Evolutionary conservation across 2,797 vertebrate species (phyloP).

Genomic region (Malurus splendens): DNA sequence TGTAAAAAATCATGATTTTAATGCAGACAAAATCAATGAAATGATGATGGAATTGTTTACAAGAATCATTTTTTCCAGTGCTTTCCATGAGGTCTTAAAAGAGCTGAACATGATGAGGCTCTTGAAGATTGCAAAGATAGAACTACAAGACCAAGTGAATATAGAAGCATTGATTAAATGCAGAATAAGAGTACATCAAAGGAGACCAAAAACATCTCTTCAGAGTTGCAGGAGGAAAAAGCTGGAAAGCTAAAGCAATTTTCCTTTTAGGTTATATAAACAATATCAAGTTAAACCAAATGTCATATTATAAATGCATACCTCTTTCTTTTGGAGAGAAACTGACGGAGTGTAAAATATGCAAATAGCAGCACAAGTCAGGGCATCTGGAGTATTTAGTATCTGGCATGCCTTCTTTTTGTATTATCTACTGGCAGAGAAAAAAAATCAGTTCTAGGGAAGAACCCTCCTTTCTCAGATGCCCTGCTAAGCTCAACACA

Average conservation of each 20-base stretch:
- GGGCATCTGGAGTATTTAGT: neutral
- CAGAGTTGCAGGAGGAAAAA: slow-evolving; percentile 29
- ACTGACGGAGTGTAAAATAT: neutral
- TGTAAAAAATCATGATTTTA: neutral
- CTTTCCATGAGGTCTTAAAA: neutral
- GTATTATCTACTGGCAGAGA: neutral
- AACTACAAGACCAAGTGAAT: neutral
- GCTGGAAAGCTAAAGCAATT: slow-evolving; percentile 60
- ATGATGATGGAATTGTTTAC: neutral
- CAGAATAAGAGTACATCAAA: slow-evolving; percentile 23
- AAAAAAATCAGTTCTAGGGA: neutral
- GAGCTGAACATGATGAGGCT: neutral
- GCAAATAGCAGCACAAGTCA: neutral
- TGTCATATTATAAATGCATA: slow-evolving; percentile 2
- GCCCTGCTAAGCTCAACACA: neutral
- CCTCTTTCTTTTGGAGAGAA: neutral
- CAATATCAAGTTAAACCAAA: slow-evolving; percentile 26
- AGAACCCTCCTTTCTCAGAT: neutral
- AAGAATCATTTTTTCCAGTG: neutral
- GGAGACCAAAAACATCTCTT: slow-evolving; percentile 25
- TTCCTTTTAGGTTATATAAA: slow-evolving; percentile 46
- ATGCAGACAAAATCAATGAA: neutral
- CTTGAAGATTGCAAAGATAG: neutral
- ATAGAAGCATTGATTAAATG: slow-evolving; percentile 37
- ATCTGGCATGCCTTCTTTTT: neutral